Percentiles rank a stretch among this genome's conserved stretches.
Conservation (phyloP, 2,113 vertebrate genomes). For the Lonchura striata region DNA sequence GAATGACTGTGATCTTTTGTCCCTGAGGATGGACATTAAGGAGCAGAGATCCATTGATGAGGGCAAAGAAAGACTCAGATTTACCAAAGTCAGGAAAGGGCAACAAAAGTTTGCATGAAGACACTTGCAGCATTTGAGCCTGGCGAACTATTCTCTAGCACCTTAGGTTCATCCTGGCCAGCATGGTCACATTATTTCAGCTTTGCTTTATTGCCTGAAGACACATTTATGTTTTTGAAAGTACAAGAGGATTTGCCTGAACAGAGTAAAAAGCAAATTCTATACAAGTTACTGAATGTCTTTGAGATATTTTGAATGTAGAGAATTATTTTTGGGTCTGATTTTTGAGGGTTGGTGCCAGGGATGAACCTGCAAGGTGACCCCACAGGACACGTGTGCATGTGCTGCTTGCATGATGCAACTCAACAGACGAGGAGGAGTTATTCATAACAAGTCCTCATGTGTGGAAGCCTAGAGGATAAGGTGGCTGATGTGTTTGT, state of each 20-base stretch:
- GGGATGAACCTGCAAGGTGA: background rate
- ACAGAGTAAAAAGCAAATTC: background rate
- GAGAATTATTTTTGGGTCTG: background rate
- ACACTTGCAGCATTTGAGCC: background rate
- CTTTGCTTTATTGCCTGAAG: background rate
- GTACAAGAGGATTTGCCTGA: background rate
- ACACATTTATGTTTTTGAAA: background rate
- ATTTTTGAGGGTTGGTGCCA: background rate
- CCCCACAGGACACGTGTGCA: background rate
- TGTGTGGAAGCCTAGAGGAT: background rate
- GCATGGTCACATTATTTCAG: rapidly evolving
- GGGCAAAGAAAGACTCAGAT: background rate
- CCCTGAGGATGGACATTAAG: background rate
- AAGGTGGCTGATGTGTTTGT: too few relatives aligned
- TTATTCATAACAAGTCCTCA: background rate
- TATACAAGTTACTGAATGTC: background rate
- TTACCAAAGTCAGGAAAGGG: background rate
- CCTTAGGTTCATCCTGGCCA: background rate
- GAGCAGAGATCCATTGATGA: background rate
- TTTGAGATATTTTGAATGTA: background rate
- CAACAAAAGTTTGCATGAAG: background rate
- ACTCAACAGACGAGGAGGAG: background rate
- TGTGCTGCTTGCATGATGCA: background rate
- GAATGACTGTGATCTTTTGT: background rate
- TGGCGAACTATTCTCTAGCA: background rate